A percentile compares a stretch with the other conserved stretches of the same genome.
These are phyloP conservation scores for Eclectus roratus DNA, from an alignment of 2,113 vertebrate species.

Conservation along the genomic window DNA sequence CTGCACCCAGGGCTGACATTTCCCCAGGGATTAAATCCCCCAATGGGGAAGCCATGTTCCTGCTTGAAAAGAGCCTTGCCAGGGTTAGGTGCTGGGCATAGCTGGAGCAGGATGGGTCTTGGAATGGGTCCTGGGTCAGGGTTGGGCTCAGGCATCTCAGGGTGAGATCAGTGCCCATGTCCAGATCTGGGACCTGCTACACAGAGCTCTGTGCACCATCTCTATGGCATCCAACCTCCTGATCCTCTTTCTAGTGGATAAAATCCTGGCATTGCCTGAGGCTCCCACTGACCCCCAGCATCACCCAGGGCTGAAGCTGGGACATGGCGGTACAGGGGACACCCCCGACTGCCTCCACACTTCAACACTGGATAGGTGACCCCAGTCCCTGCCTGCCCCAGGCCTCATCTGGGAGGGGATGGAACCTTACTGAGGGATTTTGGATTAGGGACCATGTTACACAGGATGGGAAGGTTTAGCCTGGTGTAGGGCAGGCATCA, in stretches of 20 bases:
- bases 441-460: background rate
- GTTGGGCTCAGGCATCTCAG: background rate
- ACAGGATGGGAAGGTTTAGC: background rate
- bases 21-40: background rate
- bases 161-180: background rate
- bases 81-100: accelerated
- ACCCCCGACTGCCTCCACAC: accelerated
- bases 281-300: background rate
- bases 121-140: background rate
- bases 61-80: background rate
- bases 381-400: background rate
- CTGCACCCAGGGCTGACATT: background rate
- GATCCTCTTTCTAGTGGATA: background rate
- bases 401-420: background rate
- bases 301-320: background rate
- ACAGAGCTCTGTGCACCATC: background rate
- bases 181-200: accelerated
- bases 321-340: background rate
- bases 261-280: background rate
- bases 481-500: accelerated
- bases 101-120: background rate
- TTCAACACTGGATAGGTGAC: background rate
- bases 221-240: accelerated
- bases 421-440: background rate
- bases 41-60: background rate